phyloP scores from a whole-genome alignment of 2,888 invertebrate species.

The Scaptodrosophila latifasciaeformis region DNA sequence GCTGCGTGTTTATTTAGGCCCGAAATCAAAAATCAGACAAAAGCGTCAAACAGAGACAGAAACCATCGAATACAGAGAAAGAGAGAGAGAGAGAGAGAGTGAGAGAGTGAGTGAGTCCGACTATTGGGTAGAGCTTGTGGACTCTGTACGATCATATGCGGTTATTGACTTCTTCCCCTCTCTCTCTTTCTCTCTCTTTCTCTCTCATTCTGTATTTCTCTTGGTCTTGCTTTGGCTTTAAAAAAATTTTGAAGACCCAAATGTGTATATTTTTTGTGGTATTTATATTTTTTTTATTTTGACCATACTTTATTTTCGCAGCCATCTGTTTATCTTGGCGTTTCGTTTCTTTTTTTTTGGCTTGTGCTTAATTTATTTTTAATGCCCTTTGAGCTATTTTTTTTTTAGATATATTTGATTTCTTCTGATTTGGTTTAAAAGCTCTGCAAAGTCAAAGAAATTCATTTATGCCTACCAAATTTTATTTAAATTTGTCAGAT shows the following conservation, averaged over 20 bases:
- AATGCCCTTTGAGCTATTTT: too few species aligned
- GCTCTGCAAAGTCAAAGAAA: too few species aligned
- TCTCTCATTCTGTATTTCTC: not conserved
- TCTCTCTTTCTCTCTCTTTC: slow-evolving; percentile 8
- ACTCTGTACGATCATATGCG: slow-evolving; percentile 3
- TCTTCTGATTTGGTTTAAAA: too few species aligned
- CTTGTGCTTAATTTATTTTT: slow-evolving; percentile 24
- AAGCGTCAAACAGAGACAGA: not conserved
- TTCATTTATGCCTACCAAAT: too few species aligned
- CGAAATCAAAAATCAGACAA: slow-evolving; percentile 19
- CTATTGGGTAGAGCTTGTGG: not conserved
- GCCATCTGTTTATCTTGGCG: slow-evolving; percentile 14
- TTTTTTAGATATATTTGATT: too few species aligned
- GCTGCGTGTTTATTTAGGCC: slow-evolving; percentile 52
- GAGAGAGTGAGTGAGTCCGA: slow-evolving; percentile 4
- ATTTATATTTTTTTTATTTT: not conserved
- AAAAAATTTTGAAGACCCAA: not conserved
- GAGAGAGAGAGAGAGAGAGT: not conserved
- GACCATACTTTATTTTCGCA: slow-evolving; percentile 9
- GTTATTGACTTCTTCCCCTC: slow-evolving; percentile 17
- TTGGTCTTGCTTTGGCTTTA: not conserved
- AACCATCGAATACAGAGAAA: not conserved
- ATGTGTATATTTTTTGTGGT: not conserved
- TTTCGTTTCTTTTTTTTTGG: slow-evolving; percentile 15
- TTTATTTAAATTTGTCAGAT: slow-evolving; percentile 1